Evolutionary conservation across 2,888 invertebrate genomes (phyloP), one percentile per base, ranked within the genome.

Genomic region (Rhaphigaster nebulosa): DNA sequence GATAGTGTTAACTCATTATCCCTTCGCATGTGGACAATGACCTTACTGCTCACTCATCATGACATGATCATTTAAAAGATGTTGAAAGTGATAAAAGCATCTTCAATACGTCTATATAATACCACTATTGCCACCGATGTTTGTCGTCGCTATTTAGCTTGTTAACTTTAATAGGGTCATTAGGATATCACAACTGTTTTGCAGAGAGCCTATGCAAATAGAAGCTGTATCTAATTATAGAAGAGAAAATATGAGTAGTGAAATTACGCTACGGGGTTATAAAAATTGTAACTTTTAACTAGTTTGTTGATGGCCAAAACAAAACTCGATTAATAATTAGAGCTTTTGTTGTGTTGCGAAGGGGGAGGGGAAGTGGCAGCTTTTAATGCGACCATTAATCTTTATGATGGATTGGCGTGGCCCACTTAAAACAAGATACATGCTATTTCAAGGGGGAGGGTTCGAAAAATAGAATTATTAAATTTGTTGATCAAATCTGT

Each of bases 381-480:
- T 80, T 80, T 80, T 80, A 80, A 80, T 80, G 41, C 80, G 26
- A 26, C 26, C 41, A 80, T 80, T 80, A 80, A 80, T 80, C 80
- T 80, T 41, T 80, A 20, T 80, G 80, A 80, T 80, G 80, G 80
- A 80, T 80, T 23, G 41, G 38, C 34, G 4, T 26, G 80, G 38
- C 38, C 41, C 29, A 20, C 41, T 80, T 80, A 80, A 80, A 38
- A 65, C 65, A 65, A 80, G 80, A 41, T 80, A 80, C 41, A 26
- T 80, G 38, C 38, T 80, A 41, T 80, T 80, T 80, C 65, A 65
- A 65, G 29, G 29, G 15, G 1, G n/a, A 12, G 60, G 20, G n/a
- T 60, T 60, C 26, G 20, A n/a, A 60, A 15, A 15, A 52, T 52
- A 52, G 12, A 52, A 52, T 15, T n/a, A n/a, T n/a, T n/a, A n/a